Evolutionary conservation across 2,113 vertebrate genomes (phyloP), one percentile per base, ranked within the genome.

Genomic region (Boulengeromyrus knoepffleri): DNA sequence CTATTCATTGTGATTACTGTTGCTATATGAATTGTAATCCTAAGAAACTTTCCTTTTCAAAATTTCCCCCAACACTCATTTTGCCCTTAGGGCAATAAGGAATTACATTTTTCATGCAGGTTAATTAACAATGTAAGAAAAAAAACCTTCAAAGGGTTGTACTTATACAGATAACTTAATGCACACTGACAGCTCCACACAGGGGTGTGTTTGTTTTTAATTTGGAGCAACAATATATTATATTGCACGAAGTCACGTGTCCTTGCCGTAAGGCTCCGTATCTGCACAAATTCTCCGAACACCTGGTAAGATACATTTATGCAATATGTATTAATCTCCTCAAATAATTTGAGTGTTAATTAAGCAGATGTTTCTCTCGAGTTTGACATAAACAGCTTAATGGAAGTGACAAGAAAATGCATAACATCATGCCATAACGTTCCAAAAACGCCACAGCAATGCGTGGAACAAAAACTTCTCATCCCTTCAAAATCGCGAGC

Each of bases 51-150:
- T 53, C 36, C 27, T 31, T 27, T 70, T 70, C n/a, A 27, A 70
- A 70, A 70, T 53, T 52, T 85, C 83, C 49, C 52, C 50, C 52
- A 10, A 21, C 86, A 87, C 49, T 36, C 17, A 39, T 50, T 45
- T 88, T 62, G 10, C 56, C 87, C 87, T 88, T 24, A n/a, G 87
- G 56, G 56, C 53, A n/a, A 66, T 62, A 88, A 36, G 66, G 39
- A 49, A 84, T 77, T 46, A 1, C n/a, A 58, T 31, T 89, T 50
- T 88, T 19, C 42, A 13, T 36, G 15, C 21, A 85, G 21, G 80
- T 58, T 89, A 56, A 89, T 89, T 27, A 42, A 56, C n/a, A 36
- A 83, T 45, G 70, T 77, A 21, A 87, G 21, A 85, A n/a, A 74
- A 50, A 36, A 84, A 89, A 56, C 21, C 74, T 89, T 89, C 21